Conservation (phyloP, 2,797 vertebrate species). For the Halcyon badia region DNA sequence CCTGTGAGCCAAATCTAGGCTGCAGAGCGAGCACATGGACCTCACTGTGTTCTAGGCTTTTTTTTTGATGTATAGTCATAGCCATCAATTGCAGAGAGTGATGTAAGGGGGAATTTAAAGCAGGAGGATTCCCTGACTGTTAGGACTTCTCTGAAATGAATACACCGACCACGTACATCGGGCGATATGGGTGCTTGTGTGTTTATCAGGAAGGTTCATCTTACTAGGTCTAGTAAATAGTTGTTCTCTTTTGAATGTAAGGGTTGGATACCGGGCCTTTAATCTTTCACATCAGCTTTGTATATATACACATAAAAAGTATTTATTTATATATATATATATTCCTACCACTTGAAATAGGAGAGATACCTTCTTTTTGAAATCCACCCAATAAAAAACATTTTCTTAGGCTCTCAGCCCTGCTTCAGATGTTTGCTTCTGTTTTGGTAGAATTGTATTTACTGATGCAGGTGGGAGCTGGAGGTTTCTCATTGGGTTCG, state of each 20-base stretch:
- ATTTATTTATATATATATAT: too few relatives aligned
- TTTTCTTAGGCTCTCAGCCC: neutral
- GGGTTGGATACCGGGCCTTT: neutral
- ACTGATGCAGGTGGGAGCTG: neutral
- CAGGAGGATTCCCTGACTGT: neutral
- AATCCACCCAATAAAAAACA: neutral
- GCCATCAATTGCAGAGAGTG: neutral
- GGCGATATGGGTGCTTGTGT: accelerated
- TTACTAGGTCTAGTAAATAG: neutral
- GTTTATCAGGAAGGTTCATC: neutral
- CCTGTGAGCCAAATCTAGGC: neutral
- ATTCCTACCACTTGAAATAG: neutral
- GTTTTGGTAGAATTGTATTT: neutral
- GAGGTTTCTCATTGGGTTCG: neutral
- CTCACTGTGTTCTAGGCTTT: neutral
- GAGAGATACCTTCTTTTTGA: neutral
- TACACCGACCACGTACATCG: neutral
- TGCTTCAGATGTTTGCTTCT: neutral
- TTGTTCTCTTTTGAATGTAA: neutral
- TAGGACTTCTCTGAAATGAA: neutral
- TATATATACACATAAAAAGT: neutral
- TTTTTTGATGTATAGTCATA: too few relatives aligned
- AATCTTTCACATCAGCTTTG: neutral
- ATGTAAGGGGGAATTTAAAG: neutral
- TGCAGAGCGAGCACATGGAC: neutral